Evolutionary conservation across 1,140 invertebrate species (phyloP).

Genomic region (Nomia melanderi): DNA sequence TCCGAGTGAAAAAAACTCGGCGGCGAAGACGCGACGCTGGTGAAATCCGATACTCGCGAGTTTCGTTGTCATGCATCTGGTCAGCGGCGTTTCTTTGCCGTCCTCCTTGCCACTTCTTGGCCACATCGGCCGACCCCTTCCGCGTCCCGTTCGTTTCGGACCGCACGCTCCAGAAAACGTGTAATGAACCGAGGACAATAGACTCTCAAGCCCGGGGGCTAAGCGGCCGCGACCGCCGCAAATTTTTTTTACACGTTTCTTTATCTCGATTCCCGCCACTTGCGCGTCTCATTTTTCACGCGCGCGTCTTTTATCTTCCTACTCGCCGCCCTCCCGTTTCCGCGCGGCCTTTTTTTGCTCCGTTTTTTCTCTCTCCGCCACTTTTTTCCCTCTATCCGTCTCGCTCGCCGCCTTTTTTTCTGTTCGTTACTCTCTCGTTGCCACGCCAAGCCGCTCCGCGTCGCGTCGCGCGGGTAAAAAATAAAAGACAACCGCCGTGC

Average conservation of each 20-base stretch:
- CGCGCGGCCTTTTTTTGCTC: too few relatives aligned
- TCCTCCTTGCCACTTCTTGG: too few relatives aligned
- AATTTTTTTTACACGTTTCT: slow-evolving; percentile 21
- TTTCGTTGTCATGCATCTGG: slow-evolving; percentile 54
- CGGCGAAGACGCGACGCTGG: slow-evolving; percentile 27
- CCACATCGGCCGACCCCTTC: too few relatives aligned
- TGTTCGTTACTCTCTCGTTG: background rate
- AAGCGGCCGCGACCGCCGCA: slow-evolving; percentile 30
- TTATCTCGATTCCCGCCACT: slow-evolving; percentile 28
- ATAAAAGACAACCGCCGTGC: slow-evolving; percentile 8
- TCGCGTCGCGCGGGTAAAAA: background rate
- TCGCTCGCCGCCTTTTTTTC: too few relatives aligned
- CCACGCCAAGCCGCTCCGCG: background rate
- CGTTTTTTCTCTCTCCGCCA: background rate
- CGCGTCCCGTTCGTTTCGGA: background rate
- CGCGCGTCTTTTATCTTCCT: slow-evolving; percentile 7
- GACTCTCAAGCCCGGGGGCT: slow-evolving; percentile 34
- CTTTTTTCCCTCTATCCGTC: background rate
- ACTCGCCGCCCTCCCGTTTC: too few relatives aligned
- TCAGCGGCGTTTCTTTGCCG: slow-evolving; percentile 8
- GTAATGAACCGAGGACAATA: slow-evolving; percentile 53
- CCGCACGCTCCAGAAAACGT: slow-evolving; percentile 37
- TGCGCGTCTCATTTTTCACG: slow-evolving; percentile 44
- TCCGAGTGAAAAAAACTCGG: slow-evolving; percentile 3
- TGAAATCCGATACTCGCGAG: slow-evolving; percentile 55